These are phyloP conservation scores for Melanostigma gelatinosum DNA, from an alignment of 2,113 vertebrate species.

Conservation along the genomic window DNA sequence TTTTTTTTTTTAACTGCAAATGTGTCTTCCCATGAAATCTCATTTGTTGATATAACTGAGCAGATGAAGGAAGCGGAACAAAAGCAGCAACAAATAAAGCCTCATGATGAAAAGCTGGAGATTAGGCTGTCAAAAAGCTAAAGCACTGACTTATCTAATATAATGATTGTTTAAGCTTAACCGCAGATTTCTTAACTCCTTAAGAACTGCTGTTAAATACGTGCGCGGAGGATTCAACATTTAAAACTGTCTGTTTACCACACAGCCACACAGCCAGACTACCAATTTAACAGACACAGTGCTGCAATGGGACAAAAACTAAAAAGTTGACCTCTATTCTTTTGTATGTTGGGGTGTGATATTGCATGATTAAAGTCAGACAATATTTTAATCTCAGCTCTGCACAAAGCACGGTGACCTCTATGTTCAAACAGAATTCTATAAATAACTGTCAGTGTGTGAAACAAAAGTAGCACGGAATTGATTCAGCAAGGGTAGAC, in stretches of 20 bases:
- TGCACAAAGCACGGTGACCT: not conserved
- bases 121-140: conserved; percentile 67
- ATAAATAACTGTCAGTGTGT: not conserved
- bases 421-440: not conserved
- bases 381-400: not conserved
- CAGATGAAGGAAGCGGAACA: conserved; percentile 46
- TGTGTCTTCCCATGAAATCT: conserved; percentile 63
- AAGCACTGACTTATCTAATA: conserved; percentile 55
- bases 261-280: not conserved
- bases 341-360: not conserved
- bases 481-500: not conserved
- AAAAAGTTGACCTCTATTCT: not conserved
- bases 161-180: conserved; percentile 44
- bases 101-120: conserved; percentile 54
- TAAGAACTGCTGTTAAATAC: conserved; percentile 9
- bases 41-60: conserved; percentile 73
- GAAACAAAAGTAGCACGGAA: not conserved
- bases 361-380: not conserved
- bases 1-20: conserved; percentile 31
- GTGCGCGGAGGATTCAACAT: not conserved
- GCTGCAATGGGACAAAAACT: not conserved
- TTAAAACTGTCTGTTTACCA: conserved; percentile 17
- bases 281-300: not conserved
- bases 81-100: conserved; percentile 38
- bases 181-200: not conserved